A percentile compares a stretch with the other conserved stretches of the same genome.
Conservation (phyloP, 2,113 vertebrate genomes). For the Serranochromis macrocephalus region DNA sequence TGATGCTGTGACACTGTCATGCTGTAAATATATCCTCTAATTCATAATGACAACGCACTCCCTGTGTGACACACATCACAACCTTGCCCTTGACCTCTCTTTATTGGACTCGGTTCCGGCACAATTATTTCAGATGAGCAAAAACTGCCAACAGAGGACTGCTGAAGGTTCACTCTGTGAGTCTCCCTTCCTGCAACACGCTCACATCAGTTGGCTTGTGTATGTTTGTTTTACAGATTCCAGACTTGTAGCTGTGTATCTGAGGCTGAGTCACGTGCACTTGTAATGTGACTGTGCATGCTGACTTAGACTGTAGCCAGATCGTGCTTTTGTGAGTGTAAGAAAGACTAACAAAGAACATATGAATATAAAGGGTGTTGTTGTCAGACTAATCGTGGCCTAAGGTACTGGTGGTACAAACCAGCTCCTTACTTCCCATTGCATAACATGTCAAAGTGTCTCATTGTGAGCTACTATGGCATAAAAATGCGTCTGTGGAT, state of each 20-base stretch:
- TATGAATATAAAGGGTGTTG: not conserved
- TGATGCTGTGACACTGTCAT: slow-evolving; percentile 12
- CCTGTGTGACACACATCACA: slow-evolving; percentile 2
- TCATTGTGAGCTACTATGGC: not conserved
- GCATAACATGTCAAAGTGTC: not conserved
- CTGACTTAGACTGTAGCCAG: not conserved
- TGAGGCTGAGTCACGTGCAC: slow-evolving; percentile 23
- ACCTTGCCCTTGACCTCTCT: slow-evolving; percentile 13
- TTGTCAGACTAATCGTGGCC: not conserved
- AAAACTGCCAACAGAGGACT: slow-evolving; percentile 22
- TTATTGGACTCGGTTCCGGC: slow-evolving; percentile 31
- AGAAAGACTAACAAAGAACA: not conserved
- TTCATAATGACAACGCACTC: slow-evolving; percentile 25
- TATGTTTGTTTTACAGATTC: slow-evolving; percentile 33
- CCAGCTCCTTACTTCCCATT: not conserved
- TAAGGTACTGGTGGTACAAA: not conserved
- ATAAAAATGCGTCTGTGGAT: not conserved
- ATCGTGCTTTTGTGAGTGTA: not conserved
- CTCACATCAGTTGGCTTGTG: not conserved
- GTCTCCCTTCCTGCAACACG: slow-evolving; percentile 9
- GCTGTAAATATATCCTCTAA: slow-evolving; percentile 33
- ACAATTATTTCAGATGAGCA: slow-evolving; percentile 36
- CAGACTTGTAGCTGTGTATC: not conserved
- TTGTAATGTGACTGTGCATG: slow-evolving; percentile 43
- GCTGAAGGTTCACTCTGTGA: not conserved